Conservation (phyloP, 2,113 vertebrate genomes). For the Setophaga coronata region DNA sequence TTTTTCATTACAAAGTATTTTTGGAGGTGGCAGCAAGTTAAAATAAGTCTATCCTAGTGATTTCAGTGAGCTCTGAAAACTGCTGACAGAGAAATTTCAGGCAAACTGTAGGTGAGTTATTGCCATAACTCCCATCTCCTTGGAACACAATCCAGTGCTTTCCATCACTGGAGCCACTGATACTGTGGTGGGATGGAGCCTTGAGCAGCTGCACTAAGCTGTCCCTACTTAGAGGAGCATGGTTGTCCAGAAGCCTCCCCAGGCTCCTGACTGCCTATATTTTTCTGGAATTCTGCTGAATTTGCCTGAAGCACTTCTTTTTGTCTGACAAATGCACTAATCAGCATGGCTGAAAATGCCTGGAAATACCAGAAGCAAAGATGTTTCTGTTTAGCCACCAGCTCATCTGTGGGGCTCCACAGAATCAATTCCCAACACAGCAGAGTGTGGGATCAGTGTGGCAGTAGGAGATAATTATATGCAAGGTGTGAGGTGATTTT, state of each 20-base stretch:
- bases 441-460: not conserved
- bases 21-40: not conserved
- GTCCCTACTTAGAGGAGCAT: not conserved
- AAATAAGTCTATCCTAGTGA: not conserved
- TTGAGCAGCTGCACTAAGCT: not conserved
- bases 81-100: not conserved
- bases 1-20: not conserved
- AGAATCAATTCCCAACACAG: not conserved
- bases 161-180: not conserved
- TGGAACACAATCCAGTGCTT: not conserved
- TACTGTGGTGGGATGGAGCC: not conserved
- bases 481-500: not conserved
- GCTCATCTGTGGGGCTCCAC: not conserved
- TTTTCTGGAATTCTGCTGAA: not conserved
- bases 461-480: not conserved
- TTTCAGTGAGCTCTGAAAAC: not conserved
- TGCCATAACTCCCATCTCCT: rapidly evolving
- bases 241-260: not conserved
- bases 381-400: not conserved
- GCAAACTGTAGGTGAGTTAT: not conserved
- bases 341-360: not conserved
- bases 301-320: not conserved
- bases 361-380: not conserved
- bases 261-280: not conserved
- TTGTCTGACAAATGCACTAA: rapidly evolving